These are phyloP conservation scores for Paracanthobrama guichenoti DNA, from an alignment of 2,113 vertebrate genomes.

Conservation along the genomic window DNA sequence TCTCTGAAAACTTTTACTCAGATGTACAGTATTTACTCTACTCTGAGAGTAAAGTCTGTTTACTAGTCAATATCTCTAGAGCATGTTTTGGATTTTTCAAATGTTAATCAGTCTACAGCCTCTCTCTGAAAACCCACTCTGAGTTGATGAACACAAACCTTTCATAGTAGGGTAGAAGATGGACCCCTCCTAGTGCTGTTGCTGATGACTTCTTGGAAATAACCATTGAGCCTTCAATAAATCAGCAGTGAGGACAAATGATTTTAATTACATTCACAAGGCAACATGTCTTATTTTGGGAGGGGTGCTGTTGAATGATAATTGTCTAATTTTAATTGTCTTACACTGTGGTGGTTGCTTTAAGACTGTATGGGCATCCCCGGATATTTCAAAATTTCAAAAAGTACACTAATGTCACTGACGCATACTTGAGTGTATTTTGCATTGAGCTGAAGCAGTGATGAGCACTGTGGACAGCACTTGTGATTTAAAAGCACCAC, in stretches of 20 bases:
- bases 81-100: background rate
- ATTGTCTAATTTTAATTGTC: conserved; percentile 17
- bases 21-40: background rate
- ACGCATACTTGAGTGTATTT: background rate
- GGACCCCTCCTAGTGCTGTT: conserved; percentile 55
- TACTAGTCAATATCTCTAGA: background rate
- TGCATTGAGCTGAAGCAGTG: background rate
- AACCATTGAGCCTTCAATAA: conserved; percentile 42
- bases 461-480: background rate
- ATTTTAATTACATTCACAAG: conserved; percentile 18
- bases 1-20: background rate
- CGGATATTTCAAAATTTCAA: background rate
- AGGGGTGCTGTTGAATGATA: conserved; percentile 18
- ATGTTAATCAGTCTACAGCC: background rate
- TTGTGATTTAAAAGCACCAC: background rate
- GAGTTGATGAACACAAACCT: conserved; percentile 56
- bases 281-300: conserved; percentile 46
- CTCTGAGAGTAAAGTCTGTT: background rate
- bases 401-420: background rate
- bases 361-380: background rate
- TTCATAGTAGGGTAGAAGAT: conserved; percentile 47
- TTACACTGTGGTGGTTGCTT: background rate
- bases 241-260: conserved; percentile 11
- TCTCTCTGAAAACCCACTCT: background rate
- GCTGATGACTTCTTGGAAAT: conserved; percentile 58